Conservation (phyloP, 1,140 invertebrate species). For the Drosophila watanabei region DNA sequence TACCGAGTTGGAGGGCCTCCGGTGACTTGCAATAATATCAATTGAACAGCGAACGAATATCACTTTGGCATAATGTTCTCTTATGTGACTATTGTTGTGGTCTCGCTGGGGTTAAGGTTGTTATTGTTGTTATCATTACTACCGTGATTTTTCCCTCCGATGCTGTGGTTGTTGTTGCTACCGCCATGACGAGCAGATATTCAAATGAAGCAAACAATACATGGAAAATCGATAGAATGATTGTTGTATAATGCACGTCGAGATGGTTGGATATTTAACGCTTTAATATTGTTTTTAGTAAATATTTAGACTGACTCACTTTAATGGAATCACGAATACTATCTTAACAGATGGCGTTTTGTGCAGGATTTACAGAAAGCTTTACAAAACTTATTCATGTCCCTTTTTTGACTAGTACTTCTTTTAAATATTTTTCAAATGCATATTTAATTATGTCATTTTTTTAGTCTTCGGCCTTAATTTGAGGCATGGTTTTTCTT, state of each 20-base stretch:
- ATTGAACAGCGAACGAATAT: slow-evolving; percentile 76
- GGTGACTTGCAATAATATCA: slow-evolving; percentile 83
- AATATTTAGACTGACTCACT: slow-evolving; percentile 69
- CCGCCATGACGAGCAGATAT: slow-evolving; percentile 72
- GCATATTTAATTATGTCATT: background rate
- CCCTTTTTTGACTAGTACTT: background rate
- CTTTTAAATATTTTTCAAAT: background rate
- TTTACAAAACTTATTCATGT: background rate
- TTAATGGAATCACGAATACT: background rate
- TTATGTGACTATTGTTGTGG: slow-evolving; percentile 63
- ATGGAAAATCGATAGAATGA: slow-evolving; percentile 82
- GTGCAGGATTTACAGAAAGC: background rate
- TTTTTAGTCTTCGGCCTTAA: background rate
- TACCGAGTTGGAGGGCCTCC: slow-evolving; percentile 66
- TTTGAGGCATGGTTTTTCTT: background rate
- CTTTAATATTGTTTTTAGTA: slow-evolving; percentile 72
- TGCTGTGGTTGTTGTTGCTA: slow-evolving; percentile 49
- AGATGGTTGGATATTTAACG: slow-evolving; percentile 78
- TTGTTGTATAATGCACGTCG: slow-evolving; percentile 76
- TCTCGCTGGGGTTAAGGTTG: slow-evolving; percentile 33
- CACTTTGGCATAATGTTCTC: slow-evolving; percentile 75
- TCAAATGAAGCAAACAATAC: slow-evolving; percentile 69
- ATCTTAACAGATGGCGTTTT: background rate
- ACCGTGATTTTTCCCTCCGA: slow-evolving; percentile 67
- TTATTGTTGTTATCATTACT: slow-evolving; percentile 74